These are phyloP conservation scores for Lamellibrachia satsuma DNA, from an alignment of 2,888 invertebrate species.

Conservation along the genomic window DNA sequence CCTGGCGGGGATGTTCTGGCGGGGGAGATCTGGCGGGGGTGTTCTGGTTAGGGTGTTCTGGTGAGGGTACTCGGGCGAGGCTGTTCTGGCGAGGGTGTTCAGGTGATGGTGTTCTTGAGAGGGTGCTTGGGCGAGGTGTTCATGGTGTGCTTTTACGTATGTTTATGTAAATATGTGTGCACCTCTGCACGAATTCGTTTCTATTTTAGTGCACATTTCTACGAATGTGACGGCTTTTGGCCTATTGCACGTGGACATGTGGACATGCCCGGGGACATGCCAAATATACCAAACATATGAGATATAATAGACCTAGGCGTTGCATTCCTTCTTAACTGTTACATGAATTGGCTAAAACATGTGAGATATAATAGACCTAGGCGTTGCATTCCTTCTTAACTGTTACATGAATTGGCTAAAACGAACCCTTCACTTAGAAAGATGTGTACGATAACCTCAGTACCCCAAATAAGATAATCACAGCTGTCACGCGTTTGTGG, in stretches of 20 bases:
- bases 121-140: not conserved
- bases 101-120: not conserved
- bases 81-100: not conserved
- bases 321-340: not conserved
- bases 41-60: no score
- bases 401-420: not conserved
- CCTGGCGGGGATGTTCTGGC: no score
- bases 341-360: not conserved
- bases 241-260: not conserved
- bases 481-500: not conserved
- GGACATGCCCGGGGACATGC: not conserved
- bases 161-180: not conserved
- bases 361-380: not conserved
- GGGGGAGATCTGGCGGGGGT: no score
- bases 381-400: not conserved
- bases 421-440: not conserved
- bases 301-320: not conserved
- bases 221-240: not conserved
- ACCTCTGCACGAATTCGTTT: not conserved
- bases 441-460: not conserved
- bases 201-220: not conserved
- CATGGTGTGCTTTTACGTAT: not conserved
- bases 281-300: not conserved
- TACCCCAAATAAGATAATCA: no score
- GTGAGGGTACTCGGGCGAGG: no score